Evolutionary conservation across 2,797 vertebrate species (phyloP).

Genomic region (Pteronotus mesoamericanus): DNA sequence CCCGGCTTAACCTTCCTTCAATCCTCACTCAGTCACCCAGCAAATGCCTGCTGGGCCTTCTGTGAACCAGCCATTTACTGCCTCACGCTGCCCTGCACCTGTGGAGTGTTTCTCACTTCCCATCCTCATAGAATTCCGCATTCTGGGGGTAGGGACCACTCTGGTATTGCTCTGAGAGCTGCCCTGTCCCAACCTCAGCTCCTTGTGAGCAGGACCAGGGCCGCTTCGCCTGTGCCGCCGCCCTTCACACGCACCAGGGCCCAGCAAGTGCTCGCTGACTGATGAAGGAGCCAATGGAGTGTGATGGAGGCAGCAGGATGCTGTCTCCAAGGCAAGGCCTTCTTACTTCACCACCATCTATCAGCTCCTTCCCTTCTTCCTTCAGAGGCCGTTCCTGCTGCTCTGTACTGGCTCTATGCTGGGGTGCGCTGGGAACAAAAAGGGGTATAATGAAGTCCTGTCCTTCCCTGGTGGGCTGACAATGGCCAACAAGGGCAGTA

Average conservation of each 20-base stretch:
- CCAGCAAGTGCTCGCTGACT: fast-evolving
- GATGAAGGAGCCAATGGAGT: neutral
- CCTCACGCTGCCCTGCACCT: neutral
- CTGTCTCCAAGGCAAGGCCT: neutral
- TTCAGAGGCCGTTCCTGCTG: neutral
- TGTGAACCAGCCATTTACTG: neutral
- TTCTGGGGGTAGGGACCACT: too few species aligned
- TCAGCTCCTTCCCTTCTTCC: neutral
- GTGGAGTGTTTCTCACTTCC: neutral
- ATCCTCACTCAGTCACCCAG: neutral
- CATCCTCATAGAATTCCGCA: neutral
- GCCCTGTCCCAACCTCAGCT: neutral
- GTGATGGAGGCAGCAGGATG: neutral
- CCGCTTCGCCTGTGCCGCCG: neutral
- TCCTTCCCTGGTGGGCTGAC: neutral
- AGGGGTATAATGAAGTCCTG: neutral
- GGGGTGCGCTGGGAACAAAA: neutral
- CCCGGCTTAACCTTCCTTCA: neutral
- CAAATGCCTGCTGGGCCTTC: neutral
- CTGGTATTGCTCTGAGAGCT: neutral
- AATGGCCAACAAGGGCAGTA: neutral
- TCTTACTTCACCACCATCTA: neutral
- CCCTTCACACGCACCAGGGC: neutral
- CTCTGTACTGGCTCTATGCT: neutral
- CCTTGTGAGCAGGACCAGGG: neutral